Evolutionary conservation across 1,140 invertebrate species (phyloP), one percentile per base, ranked within the genome.

Genomic region (Teleogryllus occipitalis): DNA sequence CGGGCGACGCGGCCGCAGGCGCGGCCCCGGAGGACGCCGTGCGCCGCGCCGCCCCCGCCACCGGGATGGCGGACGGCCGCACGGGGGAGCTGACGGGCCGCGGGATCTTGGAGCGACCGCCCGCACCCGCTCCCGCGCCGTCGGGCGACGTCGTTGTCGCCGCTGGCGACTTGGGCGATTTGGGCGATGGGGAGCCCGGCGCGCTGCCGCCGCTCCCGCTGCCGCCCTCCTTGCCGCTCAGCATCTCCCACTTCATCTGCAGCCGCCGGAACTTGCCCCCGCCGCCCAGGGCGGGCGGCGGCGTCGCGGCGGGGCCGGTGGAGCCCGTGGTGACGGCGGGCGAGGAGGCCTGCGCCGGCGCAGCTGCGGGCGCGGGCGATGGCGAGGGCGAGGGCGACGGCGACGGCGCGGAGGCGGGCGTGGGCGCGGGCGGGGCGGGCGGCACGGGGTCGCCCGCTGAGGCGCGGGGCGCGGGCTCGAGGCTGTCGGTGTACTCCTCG

Each of bases 221-320:
- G 74, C 39, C 39, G 21, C 39, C 21, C 21, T 75, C 47, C 54
- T 74, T 85, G 82, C 84, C 89, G 82, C 89, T 90, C 80, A 95
- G 88, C 84, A 93, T 89, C 85, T 97, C 95, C 95, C 95, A 97
- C 84, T 95, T 95, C 84, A 94, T 91, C 83, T 96, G 95, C 48
- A 97, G 85, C 49, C 92, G 90, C 72, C 92, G 90, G 86, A 96
- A 96, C 82, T 72, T 76, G 7, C 79, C 79, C 10, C 48, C 22
- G 8, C 76, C 79, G 18, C 54, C 54, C 54, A 18, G 1, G 2
- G 54, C 2, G 18, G 54, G 54, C 10, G 54, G 7, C 10, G 54
- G 54, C 10, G 10, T 3, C 10, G 54, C 10, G 54, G 49, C 8
- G 49, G 15, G 18, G 7, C 15, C 76, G 12, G 74, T 75, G 8